Conservation (phyloP, 2,888 invertebrate species). For the Hydroisotoma schaefferi region DNA sequence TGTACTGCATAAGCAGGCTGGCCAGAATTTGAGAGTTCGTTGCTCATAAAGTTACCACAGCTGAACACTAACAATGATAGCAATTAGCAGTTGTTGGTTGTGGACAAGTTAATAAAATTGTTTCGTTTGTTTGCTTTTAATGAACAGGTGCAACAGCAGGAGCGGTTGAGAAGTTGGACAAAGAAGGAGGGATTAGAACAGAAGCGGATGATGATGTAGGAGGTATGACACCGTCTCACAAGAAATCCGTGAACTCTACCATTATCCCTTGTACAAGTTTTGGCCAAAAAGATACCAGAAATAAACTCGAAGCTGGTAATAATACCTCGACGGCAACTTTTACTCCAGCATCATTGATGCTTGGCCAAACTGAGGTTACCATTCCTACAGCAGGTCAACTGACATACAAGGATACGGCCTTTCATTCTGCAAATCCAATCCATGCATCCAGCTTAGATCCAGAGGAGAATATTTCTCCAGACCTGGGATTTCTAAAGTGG, state of each 20-base stretch:
- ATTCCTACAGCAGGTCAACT: too few species aligned
- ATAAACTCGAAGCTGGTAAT: neutral
- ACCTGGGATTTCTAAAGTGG: neutral
- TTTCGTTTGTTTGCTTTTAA: constrained; percentile 25
- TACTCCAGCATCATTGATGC: too few species aligned
- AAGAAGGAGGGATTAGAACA: constrained; percentile 7
- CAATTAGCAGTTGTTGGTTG: constrained; percentile 10
- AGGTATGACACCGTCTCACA: constrained; percentile 22
- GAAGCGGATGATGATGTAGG: constrained; percentile 14
- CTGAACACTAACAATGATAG: constrained; percentile 6
- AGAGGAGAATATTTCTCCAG: neutral
- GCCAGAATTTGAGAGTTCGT: constrained; percentile 5
- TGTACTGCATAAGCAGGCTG: too few species aligned
- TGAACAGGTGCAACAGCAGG: constrained; percentile 18
- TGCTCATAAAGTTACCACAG: neutral
- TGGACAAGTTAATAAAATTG: constrained; percentile 16
- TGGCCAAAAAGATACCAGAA: neutral
- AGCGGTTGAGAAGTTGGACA: neutral
- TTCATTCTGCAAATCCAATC: too few species aligned
- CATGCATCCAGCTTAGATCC: neutral
- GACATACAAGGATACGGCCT: too few species aligned
- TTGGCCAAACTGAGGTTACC: too few species aligned
- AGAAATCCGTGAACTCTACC: constrained; percentile 2
- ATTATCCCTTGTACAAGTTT: neutral
- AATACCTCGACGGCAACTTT: neutral